phyloP scores from a whole-genome alignment of 2,113 vertebrate species.

The Fulica atra region DNA sequence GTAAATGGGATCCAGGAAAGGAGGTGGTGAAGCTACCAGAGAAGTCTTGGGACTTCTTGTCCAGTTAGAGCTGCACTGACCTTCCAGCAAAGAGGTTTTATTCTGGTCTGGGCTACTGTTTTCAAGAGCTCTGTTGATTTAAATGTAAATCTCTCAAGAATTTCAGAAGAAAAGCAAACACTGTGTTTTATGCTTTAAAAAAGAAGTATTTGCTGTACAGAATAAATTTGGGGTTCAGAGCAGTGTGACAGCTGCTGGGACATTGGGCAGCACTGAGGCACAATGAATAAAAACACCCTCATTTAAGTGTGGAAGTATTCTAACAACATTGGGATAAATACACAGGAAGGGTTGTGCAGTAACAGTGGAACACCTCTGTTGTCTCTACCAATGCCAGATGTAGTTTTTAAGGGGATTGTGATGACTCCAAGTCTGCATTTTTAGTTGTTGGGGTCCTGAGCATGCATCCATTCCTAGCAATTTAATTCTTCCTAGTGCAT shows the following conservation, averaged over 20 bases:
- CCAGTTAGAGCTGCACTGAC: background rate
- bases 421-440: background rate
- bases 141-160: background rate
- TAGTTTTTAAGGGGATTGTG: background rate
- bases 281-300: background rate
- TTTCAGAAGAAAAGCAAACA: background rate
- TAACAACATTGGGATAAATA: background rate
- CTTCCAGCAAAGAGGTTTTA: background rate
- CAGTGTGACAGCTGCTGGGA: background rate
- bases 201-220: background rate
- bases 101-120: background rate
- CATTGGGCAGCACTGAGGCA: background rate
- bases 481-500: background rate
- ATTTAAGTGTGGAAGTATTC: background rate
- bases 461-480: rapidly evolving
- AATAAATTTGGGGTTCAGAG: background rate
- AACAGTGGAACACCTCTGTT: background rate
- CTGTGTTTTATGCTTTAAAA: rapidly evolving
- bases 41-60: background rate
- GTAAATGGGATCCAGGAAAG: background rate
- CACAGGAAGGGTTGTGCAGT: background rate
- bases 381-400: background rate
- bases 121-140: background rate
- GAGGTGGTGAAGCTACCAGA: rapidly evolving
- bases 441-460: background rate